Base-by-base conservation (phyloP, 2,797 vertebrate genomes). In the Pangasius sanitwongsei region DNA sequence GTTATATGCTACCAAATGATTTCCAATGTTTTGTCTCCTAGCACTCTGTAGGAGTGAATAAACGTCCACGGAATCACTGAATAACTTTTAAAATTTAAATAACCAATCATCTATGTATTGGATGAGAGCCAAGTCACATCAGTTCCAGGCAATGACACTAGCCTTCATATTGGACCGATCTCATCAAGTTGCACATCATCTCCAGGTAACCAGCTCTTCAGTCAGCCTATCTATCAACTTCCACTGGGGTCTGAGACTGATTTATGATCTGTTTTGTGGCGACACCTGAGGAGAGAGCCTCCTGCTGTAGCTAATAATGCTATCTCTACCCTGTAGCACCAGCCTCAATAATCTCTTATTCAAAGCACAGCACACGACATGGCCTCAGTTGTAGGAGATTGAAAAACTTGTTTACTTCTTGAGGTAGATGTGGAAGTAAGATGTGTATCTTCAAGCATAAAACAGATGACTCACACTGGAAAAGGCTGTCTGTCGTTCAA, bases 351-450 rank as follows among this genome's bases (percentile, higher is more conserved):
- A 89, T 89, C 87, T 89, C 86, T 89, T 89, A 90, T 90, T 90
- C 89, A 90, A 88, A 89, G 83, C 86, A 48, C 67, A 85, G 87
- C 65, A 34, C 67, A 84, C 61, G 81, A 69, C 74, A 88, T 85
- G 83, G 90, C 81, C 89, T 88, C 69, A 1, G 78, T 82, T 91
- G 82, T 55, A 86, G 83, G 85, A 91, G 80, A 87, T 70, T 84
- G 87, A 90, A 86, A 87, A 89, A 87, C 72, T 80, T 91, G 89
- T 91, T 91, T 92, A 92, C 88, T 84, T 87, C 77, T 89, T 63
- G 67, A 87, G 82, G 88, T 88, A 89, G 87, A 89, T 92, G 87
- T 84, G 23, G 18, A 67, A 84, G 41, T 67, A 67, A 85, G 44
- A 23, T 53, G 78, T 87, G 55, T 81, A 87, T 86, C 90, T 86